phyloP scores from a whole-genome alignment of 2,888 invertebrate species.

The Diachrysia chrysitis region DNA sequence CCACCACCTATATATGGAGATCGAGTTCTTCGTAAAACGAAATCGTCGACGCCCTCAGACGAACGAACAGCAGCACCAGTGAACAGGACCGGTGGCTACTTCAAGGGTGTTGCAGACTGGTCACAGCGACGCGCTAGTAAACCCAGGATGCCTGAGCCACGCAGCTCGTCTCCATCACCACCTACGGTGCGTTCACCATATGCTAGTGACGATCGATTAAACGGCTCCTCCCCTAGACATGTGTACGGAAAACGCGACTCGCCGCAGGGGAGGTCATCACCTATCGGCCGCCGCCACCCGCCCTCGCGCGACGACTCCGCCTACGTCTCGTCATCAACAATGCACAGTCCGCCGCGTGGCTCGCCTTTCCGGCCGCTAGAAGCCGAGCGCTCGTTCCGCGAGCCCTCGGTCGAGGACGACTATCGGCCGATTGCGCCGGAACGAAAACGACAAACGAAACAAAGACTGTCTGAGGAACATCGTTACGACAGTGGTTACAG shows the following conservation, averaged over 20 bases:
- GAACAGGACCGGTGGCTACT: slow-evolving; percentile 89
- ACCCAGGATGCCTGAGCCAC: slow-evolving; percentile 86
- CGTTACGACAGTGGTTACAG: slow-evolving; percentile 89
- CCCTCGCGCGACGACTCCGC: slow-evolving; percentile 89
- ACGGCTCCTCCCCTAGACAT: slow-evolving; percentile 81
- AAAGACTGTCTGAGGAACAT: slow-evolving; percentile 85
- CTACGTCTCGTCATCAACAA: slow-evolving; percentile 88
- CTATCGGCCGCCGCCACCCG: slow-evolving; percentile 82
- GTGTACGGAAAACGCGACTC: slow-evolving; percentile 84
- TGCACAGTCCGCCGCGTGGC: slow-evolving; percentile 88
- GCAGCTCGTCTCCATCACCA: slow-evolving; percentile 84
- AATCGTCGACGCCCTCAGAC: slow-evolving; percentile 88
- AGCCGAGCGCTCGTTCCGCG: slow-evolving; percentile 82
- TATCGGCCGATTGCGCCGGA: slow-evolving; percentile 91
- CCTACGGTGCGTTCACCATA: slow-evolving; percentile 82
- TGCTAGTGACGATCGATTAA: slow-evolving; percentile 80
- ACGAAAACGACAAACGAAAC: slow-evolving; percentile 90
- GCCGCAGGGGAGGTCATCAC: slow-evolving; percentile 81
- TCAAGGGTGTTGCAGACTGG: slow-evolving; percentile 95
- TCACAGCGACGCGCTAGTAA: slow-evolving; percentile 90
- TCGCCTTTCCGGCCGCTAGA: slow-evolving; percentile 86
- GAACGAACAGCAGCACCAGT: slow-evolving; percentile 81
- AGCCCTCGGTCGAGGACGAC: slow-evolving; percentile 86
- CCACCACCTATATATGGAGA: slow-evolving; percentile 84
- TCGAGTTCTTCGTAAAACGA: slow-evolving; percentile 85